A percentile compares a stretch with the other conserved stretches of the same genome.
Evolutionary conservation across 2,113 vertebrate species (phyloP).

Genomic region (Craseonycteris thonglongyai): DNA sequence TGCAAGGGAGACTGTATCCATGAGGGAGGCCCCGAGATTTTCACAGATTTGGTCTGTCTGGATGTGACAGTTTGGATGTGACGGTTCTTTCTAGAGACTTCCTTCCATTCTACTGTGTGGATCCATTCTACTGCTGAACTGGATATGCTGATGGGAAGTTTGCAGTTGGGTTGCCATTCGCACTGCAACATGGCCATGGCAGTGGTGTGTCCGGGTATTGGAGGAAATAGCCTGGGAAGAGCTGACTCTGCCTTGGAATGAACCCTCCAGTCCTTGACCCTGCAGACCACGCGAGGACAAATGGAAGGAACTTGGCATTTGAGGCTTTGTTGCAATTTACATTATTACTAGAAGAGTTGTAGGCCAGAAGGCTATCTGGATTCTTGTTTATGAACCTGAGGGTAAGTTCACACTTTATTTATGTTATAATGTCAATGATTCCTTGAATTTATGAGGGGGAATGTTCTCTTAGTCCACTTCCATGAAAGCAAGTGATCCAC

Average conservation of each 20-base stretch:
- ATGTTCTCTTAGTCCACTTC: neutral
- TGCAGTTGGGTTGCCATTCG: neutral
- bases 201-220: neutral
- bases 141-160: neutral
- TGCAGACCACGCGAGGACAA: neutral
- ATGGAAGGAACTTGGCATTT: neutral
- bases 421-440: neutral
- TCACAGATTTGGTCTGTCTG: neutral
- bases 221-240: neutral
- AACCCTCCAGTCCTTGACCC: no score
- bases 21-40: neutral
- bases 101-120: neutral
- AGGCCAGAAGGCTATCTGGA: neutral
- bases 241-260: neutral
- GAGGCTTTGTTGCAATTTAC: neutral
- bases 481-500: neutral
- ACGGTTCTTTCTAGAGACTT: neutral
- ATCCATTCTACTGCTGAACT: neutral
- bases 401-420: neutral
- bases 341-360: neutral
- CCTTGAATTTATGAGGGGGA: neutral
- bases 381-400: neutral
- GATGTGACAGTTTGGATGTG: no score
- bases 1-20: neutral
- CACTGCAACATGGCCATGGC: fast-evolving